A percentile compares a stretch with the other conserved stretches of the same genome.
These are phyloP conservation scores for Erythrolamprus reginae DNA, from an alignment of 2,113 vertebrate genomes.

Conservation along the genomic window DNA sequence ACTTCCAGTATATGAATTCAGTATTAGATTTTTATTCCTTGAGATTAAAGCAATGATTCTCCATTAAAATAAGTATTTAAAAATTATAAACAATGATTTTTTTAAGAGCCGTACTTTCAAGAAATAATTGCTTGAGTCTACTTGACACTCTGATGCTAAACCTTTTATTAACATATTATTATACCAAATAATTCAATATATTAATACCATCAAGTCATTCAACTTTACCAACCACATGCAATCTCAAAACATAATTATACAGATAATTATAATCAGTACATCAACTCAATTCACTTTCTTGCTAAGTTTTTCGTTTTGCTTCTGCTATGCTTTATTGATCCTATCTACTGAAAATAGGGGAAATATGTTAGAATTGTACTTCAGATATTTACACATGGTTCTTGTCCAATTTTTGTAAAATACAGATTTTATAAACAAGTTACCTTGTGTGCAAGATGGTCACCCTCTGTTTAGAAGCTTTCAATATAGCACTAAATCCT, in stretches of 20 bases:
- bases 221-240: background rate
- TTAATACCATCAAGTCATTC: background rate
- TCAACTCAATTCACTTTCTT: background rate
- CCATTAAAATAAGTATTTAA: background rate
- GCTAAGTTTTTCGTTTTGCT: background rate
- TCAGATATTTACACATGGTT: background rate
- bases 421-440: background rate
- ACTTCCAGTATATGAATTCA: conserved; percentile 2
- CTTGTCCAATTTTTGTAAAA: background rate
- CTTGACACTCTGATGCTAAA: background rate
- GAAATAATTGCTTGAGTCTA: background rate
- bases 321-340: background rate
- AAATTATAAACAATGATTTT: background rate
- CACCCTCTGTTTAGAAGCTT: background rate
- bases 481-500: background rate
- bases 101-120: background rate
- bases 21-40: background rate
- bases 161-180: background rate
- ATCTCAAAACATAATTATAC: background rate
- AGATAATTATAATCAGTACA: background rate
- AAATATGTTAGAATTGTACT: background rate
- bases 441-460: background rate
- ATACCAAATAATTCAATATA: background rate
- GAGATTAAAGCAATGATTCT: background rate
- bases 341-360: background rate